These are phyloP conservation scores for Mungos mungo DNA, from an alignment of 2,113 vertebrate genomes.

Conservation along the genomic window DNA sequence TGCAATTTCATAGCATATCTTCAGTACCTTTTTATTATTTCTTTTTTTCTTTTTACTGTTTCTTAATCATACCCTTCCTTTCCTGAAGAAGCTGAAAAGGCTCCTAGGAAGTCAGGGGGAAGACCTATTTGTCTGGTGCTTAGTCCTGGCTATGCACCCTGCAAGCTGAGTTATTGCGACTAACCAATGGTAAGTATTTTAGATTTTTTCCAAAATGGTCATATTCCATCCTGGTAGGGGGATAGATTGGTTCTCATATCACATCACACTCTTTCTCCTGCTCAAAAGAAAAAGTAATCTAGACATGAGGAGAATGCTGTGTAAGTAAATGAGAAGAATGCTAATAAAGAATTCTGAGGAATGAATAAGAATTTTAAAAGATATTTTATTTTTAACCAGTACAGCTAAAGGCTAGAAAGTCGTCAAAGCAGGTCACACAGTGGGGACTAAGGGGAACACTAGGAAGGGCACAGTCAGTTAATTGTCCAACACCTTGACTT, in stretches of 20 bases:
- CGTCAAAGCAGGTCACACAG: not conserved
- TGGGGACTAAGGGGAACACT: not conserved
- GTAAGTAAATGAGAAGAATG: not conserved
- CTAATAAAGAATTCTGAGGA: constrained; percentile 17
- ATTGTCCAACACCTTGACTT: too few species aligned
- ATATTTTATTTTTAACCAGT: not conserved
- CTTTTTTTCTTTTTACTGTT: not conserved
- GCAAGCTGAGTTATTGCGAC: not conserved
- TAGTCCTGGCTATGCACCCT: not conserved
- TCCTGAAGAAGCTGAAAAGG: not conserved
- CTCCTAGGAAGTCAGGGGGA: not conserved
- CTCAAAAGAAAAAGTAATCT: not conserved
- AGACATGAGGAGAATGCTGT: not conserved
- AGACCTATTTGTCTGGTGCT: not conserved
- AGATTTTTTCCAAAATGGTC: not conserved
- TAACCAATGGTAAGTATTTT: not conserved
- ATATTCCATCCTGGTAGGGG: not conserved
- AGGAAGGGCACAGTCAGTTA: not conserved
- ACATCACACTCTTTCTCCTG: not conserved
- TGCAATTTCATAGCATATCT: not conserved
- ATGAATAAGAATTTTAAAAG: not conserved
- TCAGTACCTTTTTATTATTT: not conserved
- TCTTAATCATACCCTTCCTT: not conserved
- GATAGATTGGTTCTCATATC: not conserved
- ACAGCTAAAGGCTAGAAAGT: not conserved